Percentiles rank a stretch among this genome's conserved stretches.
Conservation (phyloP, 1,140 invertebrate species). For the Geopemphigus sp. region DNA sequence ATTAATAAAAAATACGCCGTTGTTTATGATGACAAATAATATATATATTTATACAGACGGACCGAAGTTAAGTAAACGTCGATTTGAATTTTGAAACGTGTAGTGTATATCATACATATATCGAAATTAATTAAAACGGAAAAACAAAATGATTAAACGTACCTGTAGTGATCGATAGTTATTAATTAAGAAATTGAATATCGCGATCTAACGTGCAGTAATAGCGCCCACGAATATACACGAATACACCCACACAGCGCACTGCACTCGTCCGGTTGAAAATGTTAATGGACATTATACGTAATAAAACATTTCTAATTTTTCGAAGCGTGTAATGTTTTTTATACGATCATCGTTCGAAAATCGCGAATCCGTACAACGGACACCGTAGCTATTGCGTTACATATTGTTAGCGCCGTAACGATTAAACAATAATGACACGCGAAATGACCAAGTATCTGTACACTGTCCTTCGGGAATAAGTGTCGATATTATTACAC, state of each 20-base stretch:
- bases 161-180: neutral
- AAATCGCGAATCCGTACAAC: conserved; percentile 22
- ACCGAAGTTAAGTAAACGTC: neutral
- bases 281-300: conserved; percentile 18
- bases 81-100: neutral
- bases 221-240: neutral
- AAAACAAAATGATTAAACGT: neutral
- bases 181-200: conserved; percentile 9
- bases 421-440: neutral
- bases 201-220: neutral
- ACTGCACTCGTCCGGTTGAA: neutral
- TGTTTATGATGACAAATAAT: neutral
- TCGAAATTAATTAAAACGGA: neutral
- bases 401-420: neutral
- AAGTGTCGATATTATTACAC: neutral
- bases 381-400: neutral
- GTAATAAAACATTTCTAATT: neutral
- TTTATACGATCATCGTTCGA: conserved; percentile 7
- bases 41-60: neutral
- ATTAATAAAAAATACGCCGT: no score
- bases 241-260: neutral
- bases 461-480: neutral
- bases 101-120: neutral
- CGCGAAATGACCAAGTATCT: neutral
- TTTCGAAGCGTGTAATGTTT: conserved; percentile 2